These are phyloP conservation scores for Elaphurus davidianus DNA, from an alignment of 2,113 vertebrate genomes.

Conservation along the genomic window DNA sequence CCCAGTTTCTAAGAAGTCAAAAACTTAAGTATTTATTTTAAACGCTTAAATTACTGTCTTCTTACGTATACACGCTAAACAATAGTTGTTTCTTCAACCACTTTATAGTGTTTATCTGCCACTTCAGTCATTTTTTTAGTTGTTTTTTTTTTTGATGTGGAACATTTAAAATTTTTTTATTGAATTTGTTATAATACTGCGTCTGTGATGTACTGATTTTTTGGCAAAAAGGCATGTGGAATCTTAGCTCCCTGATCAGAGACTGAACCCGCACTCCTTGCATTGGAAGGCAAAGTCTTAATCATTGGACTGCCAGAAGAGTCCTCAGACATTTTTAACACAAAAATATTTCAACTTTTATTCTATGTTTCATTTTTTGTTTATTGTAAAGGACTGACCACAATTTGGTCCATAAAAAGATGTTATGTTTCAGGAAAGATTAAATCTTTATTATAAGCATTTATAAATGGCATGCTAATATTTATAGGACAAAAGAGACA, in stretches of 20 bases:
- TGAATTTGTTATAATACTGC: not conserved
- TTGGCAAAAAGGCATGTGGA: not conserved
- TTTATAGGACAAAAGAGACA: not conserved
- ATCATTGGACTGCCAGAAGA: not conserved
- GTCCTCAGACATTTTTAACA: not conserved
- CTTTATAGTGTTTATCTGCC: not conserved
- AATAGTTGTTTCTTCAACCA: not conserved
- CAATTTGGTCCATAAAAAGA: not conserved
- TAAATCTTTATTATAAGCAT: not conserved
- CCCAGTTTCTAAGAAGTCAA: not conserved
- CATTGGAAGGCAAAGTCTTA: not conserved
- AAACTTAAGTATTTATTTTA: not conserved
- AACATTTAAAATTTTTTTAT: not conserved
- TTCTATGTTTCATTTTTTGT: not conserved
- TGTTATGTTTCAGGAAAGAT: not conserved
- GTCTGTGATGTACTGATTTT: not conserved
- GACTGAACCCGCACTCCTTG: not conserved
- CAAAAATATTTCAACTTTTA: not conserved
- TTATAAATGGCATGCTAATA: not conserved
- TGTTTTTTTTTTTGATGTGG: not conserved
- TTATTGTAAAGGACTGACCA: not conserved
- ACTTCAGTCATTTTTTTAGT: not conserved
- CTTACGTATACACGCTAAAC: not conserved
- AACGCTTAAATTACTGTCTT: not conserved
- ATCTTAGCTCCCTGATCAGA: not conserved